Conservation (phyloP, 2,797 vertebrate species). For the Eutrigla gurnardus region DNA sequence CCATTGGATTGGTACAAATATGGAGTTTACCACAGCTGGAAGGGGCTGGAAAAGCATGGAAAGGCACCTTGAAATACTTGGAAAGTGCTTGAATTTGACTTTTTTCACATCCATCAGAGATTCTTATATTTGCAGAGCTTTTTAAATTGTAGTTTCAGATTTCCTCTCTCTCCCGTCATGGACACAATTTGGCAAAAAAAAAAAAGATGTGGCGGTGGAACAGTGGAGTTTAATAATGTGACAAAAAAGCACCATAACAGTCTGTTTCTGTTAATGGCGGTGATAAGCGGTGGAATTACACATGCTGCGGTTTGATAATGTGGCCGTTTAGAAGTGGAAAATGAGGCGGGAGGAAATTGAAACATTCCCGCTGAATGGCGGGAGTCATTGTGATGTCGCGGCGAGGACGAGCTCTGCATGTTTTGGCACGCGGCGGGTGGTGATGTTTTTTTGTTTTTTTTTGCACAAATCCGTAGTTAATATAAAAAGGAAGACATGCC, state of each 20-base stretch:
- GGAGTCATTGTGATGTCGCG: slow-evolving; percentile 23
- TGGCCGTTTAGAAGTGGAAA: slow-evolving; percentile 42
- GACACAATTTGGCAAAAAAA: slow-evolving; percentile 11
- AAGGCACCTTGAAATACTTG: too few species aligned
- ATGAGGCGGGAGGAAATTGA: slow-evolving; percentile 28
- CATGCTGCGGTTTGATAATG: slow-evolving; percentile 46
- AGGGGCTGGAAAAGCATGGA: too few species aligned
- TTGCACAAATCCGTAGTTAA: slow-evolving; percentile 12
- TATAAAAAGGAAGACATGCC: neutral
- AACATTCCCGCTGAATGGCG: slow-evolving; percentile 38
- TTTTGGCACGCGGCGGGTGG: slow-evolving; percentile 5
- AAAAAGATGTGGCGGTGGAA: neutral
- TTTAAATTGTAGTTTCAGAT: neutral
- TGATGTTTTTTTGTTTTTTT: neutral
- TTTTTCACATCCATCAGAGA: slow-evolving; percentile 1
- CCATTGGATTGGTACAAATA: too few species aligned
- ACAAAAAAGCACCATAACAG: slow-evolving; percentile 17
- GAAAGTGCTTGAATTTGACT: too few species aligned
- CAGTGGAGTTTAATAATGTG: slow-evolving; percentile 42
- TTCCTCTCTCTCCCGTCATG: neutral
- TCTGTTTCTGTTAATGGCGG: slow-evolving; percentile 45
- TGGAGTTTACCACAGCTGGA: too few species aligned
- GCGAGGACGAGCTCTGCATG: slow-evolving; percentile 1
- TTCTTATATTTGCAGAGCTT: neutral
- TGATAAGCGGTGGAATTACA: slow-evolving; percentile 49